A percentile compares a stretch with the other conserved stretches of the same genome.
Conservation (phyloP, 2,113 vertebrate species). For the Excalfactoria chinensis region DNA sequence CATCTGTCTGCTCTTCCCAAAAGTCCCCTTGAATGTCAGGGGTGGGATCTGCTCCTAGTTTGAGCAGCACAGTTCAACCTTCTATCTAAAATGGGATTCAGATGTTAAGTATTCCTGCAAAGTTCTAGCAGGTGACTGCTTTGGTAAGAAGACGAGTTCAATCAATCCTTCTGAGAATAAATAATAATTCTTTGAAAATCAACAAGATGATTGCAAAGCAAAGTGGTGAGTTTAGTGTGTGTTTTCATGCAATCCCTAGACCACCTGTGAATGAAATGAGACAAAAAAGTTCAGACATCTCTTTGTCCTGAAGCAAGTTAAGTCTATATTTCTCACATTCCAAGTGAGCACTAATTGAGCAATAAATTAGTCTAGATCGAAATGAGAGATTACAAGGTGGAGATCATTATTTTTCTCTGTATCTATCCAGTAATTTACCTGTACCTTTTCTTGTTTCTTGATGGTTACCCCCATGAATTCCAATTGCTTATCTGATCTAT, state of each 20-base stretch:
- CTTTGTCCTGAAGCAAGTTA: background rate
- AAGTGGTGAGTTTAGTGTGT: background rate
- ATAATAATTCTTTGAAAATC: background rate
- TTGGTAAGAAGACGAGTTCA: background rate
- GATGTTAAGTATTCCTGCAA: background rate
- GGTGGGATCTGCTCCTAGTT: background rate
- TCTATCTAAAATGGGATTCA: background rate
- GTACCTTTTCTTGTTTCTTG: background rate
- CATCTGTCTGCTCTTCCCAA: background rate
- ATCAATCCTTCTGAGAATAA: background rate
- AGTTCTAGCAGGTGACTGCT: background rate
- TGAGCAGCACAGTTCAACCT: background rate
- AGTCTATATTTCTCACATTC: background rate
- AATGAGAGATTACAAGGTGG: background rate
- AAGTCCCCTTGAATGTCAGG: background rate
- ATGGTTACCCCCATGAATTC: background rate
- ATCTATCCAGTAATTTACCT: background rate
- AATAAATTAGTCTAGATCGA: background rate
- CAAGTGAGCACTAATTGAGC: background rate
- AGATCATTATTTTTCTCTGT: background rate
- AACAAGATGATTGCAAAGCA: background rate
- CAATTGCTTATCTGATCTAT: background rate
- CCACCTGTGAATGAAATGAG: background rate
- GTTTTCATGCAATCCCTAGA: background rate
- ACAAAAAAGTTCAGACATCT: background rate